These are phyloP conservation scores for Oxyura jamaicensis DNA, from an alignment of 2,113 vertebrate genomes.

Conservation along the genomic window DNA sequence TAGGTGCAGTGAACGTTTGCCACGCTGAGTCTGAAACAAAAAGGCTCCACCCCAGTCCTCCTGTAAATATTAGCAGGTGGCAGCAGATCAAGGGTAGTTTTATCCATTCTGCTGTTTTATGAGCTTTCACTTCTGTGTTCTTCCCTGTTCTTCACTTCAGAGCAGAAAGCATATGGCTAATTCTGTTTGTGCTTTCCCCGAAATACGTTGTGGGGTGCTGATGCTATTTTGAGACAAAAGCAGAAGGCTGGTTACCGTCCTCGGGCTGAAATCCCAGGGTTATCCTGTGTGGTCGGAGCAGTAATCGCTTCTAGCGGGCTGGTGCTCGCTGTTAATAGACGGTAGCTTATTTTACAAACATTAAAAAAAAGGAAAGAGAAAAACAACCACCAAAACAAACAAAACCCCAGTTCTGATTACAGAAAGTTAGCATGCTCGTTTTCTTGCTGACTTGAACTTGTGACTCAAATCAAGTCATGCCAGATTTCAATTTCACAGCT, in stretches of 20 bases:
- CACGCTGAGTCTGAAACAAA: neutral
- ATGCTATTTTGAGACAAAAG: constrained; percentile 43
- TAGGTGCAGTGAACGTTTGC: neutral
- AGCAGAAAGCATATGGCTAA: neutral
- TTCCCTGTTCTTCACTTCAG: neutral
- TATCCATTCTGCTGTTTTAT: neutral
- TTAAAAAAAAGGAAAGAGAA: neutral
- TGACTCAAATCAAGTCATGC: neutral
- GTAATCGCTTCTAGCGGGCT: neutral
- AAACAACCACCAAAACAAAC: too few species aligned
- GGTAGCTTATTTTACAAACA: neutral
- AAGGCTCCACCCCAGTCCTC: neutral
- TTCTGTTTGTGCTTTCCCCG: neutral
- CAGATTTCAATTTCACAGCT: neutral
- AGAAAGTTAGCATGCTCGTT: neutral
- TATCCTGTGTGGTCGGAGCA: neutral
- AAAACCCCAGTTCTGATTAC: neutral
- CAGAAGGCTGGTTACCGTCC: constrained; percentile 23
- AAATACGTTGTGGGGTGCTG: neutral
- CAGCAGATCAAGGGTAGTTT: neutral
- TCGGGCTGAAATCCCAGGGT: neutral
- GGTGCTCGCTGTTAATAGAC: neutral
- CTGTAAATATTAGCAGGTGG: neutral
- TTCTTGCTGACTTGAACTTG: neutral
- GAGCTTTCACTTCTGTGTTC: neutral